phyloP scores from a whole-genome alignment of 2,888 invertebrate genomes.

The Oxycera nigricornis region DNA sequence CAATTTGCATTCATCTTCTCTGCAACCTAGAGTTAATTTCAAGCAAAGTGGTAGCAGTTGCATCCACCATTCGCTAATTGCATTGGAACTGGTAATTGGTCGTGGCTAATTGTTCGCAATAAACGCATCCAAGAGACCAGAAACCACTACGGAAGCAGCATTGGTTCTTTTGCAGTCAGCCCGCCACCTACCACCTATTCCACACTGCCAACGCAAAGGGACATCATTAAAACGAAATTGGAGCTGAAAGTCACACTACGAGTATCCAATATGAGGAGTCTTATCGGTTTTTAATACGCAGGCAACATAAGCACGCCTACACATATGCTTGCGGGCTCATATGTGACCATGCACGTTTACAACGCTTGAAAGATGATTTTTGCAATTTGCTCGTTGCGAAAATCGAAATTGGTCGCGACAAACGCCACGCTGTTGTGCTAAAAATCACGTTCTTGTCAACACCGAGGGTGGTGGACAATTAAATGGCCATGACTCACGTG shows the following conservation, averaged over 20 bases:
- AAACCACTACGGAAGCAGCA: background rate
- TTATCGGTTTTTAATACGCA: background rate
- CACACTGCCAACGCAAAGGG: background rate
- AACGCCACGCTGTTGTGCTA: background rate
- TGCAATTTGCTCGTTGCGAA: constrained; percentile 2
- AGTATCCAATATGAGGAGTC: background rate
- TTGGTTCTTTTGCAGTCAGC: background rate
- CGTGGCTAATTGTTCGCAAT: background rate
- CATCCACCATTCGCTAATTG: background rate
- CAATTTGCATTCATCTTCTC: too few relatives aligned
- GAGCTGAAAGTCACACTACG: background rate
- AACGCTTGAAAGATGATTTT: constrained; percentile 10
- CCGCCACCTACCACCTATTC: background rate
- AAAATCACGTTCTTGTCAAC: constrained; percentile 38
- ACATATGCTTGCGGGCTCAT: background rate
- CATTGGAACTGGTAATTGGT: background rate
- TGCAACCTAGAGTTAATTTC: too few relatives aligned
- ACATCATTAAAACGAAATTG: constrained; percentile 10
- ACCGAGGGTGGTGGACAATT: constrained; percentile 29
- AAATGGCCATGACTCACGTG: constrained; percentile 37
- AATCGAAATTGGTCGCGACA: background rate
- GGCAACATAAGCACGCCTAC: background rate
- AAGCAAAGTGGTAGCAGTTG: background rate
- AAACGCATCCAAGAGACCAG: background rate
- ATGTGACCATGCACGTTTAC: background rate